Conservation (phyloP, 2,113 vertebrate genomes). For the Macroglossus sobrinus region DNA sequence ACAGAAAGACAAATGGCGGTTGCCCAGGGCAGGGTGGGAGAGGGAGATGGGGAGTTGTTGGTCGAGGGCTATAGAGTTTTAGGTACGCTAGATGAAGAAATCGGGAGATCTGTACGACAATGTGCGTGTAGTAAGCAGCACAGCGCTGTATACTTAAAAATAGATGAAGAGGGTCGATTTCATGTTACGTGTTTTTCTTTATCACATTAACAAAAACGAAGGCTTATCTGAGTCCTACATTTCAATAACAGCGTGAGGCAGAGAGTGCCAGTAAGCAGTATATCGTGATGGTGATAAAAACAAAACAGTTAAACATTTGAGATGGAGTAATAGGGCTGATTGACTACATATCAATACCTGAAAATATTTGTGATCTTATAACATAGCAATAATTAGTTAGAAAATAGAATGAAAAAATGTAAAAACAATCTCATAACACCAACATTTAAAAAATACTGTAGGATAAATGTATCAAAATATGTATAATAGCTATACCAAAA, state of each 20-base stretch:
- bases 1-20: not conserved
- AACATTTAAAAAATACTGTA: not conserved
- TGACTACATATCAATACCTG: not conserved
- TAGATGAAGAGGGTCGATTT: not conserved
- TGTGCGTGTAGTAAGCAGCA: not conserved
- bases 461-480: not conserved
- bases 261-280: not conserved
- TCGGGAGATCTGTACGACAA: not conserved
- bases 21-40: not conserved
- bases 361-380: not conserved
- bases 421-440: not conserved
- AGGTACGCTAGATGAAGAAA: not conserved
- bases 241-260: not conserved
- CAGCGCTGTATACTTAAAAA: not conserved
- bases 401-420: not conserved
- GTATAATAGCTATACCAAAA: not conserved
- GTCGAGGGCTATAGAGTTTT: not conserved
- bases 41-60: not conserved
- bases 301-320: not conserved
- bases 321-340: not conserved
- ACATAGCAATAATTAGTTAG: not conserved
- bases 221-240: not conserved
- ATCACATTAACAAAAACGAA: not conserved
- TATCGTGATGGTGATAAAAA: not conserved
- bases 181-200: not conserved